These are phyloP conservation scores for Thermophis baileyi DNA, from an alignment of 2,113 vertebrate genomes.

Conservation along the genomic window DNA sequence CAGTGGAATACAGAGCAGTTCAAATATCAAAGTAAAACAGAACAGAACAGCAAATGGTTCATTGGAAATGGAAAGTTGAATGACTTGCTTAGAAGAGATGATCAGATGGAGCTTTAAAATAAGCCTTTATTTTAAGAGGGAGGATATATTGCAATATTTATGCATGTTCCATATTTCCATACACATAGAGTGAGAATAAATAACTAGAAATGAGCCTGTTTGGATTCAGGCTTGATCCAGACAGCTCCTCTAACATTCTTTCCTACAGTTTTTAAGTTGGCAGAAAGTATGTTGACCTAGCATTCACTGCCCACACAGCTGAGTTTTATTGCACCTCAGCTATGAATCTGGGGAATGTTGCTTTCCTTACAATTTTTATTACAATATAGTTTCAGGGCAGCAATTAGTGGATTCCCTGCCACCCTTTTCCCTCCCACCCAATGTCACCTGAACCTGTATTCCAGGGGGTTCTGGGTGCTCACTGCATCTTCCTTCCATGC, in stretches of 20 bases:
- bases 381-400: neutral
- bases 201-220: neutral
- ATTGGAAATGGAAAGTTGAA: neutral
- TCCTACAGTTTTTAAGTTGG: neutral
- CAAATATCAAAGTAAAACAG: neutral
- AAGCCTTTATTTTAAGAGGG: neutral
- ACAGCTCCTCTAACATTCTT: neutral
- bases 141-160: neutral
- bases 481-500: neutral
- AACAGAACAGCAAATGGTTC: neutral
- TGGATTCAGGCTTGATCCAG: neutral
- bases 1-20: neutral
- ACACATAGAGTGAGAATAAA: neutral
- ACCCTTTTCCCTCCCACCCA: neutral
- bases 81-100: neutral
- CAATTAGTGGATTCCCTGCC: neutral
- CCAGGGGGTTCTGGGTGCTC: neutral
- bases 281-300: neutral
- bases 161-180: neutral
- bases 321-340: neutral
- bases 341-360: neutral
- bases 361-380: neutral
- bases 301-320: neutral
- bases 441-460: neutral
- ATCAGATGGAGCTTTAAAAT: neutral